Percentiles rank a stretch among this genome's conserved stretches.
phyloP scores from a whole-genome alignment of 2,113 vertebrate species.

The Centrocercus urophasianus region DNA sequence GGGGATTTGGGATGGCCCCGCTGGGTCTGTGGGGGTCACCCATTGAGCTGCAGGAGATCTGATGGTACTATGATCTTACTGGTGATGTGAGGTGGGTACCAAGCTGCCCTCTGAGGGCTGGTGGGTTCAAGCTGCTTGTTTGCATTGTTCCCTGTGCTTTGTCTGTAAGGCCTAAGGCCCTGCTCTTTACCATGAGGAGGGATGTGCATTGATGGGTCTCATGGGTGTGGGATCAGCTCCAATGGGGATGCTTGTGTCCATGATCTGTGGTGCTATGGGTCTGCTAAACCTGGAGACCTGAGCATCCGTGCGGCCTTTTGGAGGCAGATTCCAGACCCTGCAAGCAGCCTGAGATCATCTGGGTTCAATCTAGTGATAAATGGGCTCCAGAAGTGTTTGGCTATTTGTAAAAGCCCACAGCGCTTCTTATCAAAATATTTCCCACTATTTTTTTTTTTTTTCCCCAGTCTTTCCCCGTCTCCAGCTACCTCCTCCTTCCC shows the following conservation, averaged over 20 bases:
- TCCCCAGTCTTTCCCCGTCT: constrained; percentile 23
- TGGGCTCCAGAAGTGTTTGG: constrained; percentile 61
- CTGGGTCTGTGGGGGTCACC: not conserved
- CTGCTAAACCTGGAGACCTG: accelerated
- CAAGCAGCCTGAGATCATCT: constrained; percentile 33
- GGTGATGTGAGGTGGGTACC: not conserved
- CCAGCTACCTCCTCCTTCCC: constrained; percentile 48
- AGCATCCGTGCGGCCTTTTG: not conserved
- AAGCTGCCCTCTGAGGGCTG: not conserved
- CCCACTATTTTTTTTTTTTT: constrained; percentile 59
- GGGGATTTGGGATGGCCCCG: accelerated
- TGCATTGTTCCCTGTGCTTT: accelerated
- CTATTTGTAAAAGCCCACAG: constrained; percentile 58
- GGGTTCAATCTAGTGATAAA: constrained; percentile 57
- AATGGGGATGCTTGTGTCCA: accelerated
- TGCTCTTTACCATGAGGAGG: not conserved
- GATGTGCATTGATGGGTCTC: not conserved
- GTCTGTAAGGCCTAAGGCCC: not conserved
- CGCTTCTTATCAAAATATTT: constrained; percentile 65
- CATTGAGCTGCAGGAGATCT: not conserved
- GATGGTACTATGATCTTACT: not conserved
- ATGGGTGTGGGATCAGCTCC: accelerated
- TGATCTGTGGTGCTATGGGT: not conserved
- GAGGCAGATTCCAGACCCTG: constrained; percentile 52
- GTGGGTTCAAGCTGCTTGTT: not conserved